Conservation (phyloP, 1,140 invertebrate genomes). For the Macrobrachium nipponense region DNA sequence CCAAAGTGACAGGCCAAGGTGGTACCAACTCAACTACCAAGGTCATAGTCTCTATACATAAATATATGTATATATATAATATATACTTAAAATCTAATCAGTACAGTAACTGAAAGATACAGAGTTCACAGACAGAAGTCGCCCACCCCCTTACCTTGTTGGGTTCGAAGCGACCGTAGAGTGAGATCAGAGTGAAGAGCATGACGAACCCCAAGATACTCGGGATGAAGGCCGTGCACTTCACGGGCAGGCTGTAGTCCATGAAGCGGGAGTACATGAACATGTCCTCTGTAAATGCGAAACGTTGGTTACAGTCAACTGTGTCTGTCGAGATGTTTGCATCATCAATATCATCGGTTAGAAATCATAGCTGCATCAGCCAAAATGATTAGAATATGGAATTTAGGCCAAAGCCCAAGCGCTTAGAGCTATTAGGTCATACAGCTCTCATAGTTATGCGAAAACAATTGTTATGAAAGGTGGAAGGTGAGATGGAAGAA, state of each 20-base stretch:
- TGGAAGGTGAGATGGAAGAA: too few relatives aligned
- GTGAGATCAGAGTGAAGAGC: conserved; percentile 70
- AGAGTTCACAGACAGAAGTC: too few relatives aligned
- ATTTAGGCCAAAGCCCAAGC: too few relatives aligned
- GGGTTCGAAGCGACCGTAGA: conserved; percentile 71
- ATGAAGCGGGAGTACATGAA: conserved; percentile 73
- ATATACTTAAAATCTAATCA: conserved; percentile 25
- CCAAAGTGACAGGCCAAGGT: not conserved
- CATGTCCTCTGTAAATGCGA: conserved; percentile 68
- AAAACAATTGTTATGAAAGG: too few relatives aligned
- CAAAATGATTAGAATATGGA: too few relatives aligned
- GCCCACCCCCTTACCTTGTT: conserved; percentile 56
- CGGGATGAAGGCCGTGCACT: conserved; percentile 72
- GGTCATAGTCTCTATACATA: not conserved
- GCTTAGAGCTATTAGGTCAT: too few relatives aligned
- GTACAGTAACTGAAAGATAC: not conserved
- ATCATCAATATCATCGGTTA: too few relatives aligned
- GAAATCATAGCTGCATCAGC: too few relatives aligned
- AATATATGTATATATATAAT: conserved; percentile 30
- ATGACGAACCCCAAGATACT: conserved; percentile 68
- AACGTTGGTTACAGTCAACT: too few relatives aligned
- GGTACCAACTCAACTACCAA: not conserved
- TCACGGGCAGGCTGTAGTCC: conserved; percentile 69
- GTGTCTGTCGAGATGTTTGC: too few relatives aligned
- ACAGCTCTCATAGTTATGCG: too few relatives aligned